Evolutionary conservation across 2,113 vertebrate species (phyloP).

Genomic region (Microcebus lehilahytsara): DNA sequence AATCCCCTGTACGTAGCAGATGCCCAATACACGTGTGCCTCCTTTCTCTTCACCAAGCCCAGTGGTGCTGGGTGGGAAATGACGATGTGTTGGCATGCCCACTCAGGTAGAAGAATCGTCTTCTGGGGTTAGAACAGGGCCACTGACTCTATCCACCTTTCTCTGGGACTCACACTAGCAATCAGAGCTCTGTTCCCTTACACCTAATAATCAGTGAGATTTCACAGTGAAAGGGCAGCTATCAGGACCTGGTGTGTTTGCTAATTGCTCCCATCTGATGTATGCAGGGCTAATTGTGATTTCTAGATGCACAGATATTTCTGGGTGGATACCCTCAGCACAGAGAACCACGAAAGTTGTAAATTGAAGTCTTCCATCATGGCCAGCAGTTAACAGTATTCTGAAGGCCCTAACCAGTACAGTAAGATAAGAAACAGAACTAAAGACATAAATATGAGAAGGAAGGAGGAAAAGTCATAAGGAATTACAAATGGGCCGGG

Average conservation of each 20-base stretch:
- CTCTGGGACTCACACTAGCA: background rate
- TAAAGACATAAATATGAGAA: background rate
- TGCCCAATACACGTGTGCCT: background rate
- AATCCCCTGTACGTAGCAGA: background rate
- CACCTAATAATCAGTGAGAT: background rate
- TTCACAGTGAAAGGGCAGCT: background rate
- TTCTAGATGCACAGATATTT: slow-evolving; percentile 26
- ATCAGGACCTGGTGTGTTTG: background rate
- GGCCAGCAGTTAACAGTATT: background rate
- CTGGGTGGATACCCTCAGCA: background rate
- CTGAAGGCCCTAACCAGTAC: background rate
- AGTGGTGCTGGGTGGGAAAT: background rate
- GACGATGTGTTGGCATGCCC: background rate
- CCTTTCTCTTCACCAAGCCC: background rate
- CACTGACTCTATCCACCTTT: background rate
- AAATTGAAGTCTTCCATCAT: background rate
- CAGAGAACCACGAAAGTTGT: background rate
- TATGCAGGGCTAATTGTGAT: background rate
- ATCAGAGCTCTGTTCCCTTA: background rate
- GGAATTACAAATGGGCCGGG: background rate
- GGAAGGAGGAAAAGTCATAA: background rate
- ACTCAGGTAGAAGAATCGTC: background rate
- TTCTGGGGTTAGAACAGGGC: background rate
- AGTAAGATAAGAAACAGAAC: background rate
- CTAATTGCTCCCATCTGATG: background rate